Evolutionary conservation across 92 coral and sea anemone genomes (phyloP).

Genomic region (Palythoa caribaeorum): DNA sequence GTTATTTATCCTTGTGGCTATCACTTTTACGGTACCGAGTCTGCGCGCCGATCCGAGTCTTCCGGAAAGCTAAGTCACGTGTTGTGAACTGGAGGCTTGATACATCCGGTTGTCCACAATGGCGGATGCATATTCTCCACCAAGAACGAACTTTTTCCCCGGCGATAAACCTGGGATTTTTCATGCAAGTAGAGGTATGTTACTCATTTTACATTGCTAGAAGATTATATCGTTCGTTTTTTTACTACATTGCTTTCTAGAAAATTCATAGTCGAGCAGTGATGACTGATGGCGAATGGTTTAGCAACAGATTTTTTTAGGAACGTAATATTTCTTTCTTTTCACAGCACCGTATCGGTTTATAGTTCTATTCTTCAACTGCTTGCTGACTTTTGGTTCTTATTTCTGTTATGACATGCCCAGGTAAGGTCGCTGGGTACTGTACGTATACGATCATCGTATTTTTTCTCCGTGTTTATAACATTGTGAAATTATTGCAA

Average conservation of each 20-base stretch:
- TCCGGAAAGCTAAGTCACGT: constrained; percentile 16
- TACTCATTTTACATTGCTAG: neutral
- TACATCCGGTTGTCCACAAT: neutral
- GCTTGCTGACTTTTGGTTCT: constrained; percentile 87
- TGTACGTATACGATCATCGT: too few relatives aligned
- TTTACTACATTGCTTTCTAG: neutral
- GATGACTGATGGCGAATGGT: too few relatives aligned
- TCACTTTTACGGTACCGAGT: neutral
- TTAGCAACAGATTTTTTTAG: too few relatives aligned
- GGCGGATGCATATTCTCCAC: constrained; percentile 21
- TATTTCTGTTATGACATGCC: constrained; percentile 95
- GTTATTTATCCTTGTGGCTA: too few relatives aligned
- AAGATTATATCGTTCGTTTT: neutral
- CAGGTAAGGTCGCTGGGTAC: constrained; percentile 54
- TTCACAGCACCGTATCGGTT: constrained; percentile 74
- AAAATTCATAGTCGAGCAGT: neutral
- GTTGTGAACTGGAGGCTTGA: neutral
- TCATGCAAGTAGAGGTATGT: constrained; percentile 69
- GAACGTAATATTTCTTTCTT: neutral
- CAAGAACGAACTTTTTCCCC: constrained; percentile 38
- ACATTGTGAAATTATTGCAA: too few relatives aligned
- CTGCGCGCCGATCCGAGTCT: too few relatives aligned
- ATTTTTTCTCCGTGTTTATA: too few relatives aligned
- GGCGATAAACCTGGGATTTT: constrained; percentile 61
- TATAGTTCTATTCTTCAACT: constrained; percentile 79